Evolutionary conservation across 37 sponge, comb jelly and placozoan genomes (phyloP), one percentile per base, ranked within the genome.

Genomic region (Axinella damicornis): DNA sequence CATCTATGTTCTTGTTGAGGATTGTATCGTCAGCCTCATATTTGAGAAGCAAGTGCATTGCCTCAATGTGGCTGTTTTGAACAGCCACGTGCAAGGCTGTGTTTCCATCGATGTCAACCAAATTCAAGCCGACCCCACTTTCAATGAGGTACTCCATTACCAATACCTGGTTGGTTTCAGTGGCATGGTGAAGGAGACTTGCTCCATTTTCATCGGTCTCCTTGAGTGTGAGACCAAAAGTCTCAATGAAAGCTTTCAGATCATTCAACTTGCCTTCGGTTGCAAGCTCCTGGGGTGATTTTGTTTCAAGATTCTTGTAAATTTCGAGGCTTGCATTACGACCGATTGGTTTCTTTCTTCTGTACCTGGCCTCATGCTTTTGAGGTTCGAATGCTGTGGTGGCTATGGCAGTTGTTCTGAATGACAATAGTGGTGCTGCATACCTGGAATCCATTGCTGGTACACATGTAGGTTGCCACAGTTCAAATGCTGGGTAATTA

Each of bases 1-100:
- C 76, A 58, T 88, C 83, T 30, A 28, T 28, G 0, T 85, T 37
- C 0, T 57, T 63, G 56, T 95, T 91, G 35, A 82, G 69, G 15
- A 89, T 83, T 14, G 61, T 71, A 68, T 83, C 85, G 63, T 90
- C 58, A 15, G 89, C 91, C 34, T 65, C 69, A 22, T 37, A 46
- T 37, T 55, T 67, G 19, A 97, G 81, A 27, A 97, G 88, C 20
- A 86, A 57, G 36, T 80, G 53, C 22, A 84, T 33, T 16, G 88
- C 79, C 38, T 81, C 89, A 0, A 39, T 24, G 14, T 83, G 75
- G 1, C 69, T 65, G 32, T 89, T 62, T 0, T 27, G 18, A 28
- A 78, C 83, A 34, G 98, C 93, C 57, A 90, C 53, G 65, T 93
- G 98, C n/a, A 97, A 66, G 11, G 98, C 91, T 28, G 96, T 97